Evolutionary conservation across 2,888 invertebrate species (phyloP).

Genomic region (Cephus rjabovi): DNA sequence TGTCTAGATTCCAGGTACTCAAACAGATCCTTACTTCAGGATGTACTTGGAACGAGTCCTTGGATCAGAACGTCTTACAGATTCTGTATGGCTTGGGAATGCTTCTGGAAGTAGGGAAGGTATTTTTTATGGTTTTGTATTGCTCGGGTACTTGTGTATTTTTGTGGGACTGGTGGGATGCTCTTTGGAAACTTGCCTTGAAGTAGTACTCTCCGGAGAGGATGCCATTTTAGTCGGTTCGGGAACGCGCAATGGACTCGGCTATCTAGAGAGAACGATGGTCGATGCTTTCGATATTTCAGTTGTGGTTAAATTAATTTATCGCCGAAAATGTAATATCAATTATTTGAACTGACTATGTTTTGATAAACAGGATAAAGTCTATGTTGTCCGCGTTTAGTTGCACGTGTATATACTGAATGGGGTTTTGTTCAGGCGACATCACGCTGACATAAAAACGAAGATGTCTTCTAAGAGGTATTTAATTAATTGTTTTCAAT

Average conservation of each 20-base stretch:
- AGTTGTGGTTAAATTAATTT: conserved; percentile 59
- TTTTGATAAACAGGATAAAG: conserved; percentile 46
- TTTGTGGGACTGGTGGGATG: neutral
- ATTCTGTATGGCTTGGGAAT: neutral
- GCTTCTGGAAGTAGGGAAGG: neutral
- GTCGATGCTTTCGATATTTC: conserved; percentile 56
- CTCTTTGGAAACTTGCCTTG: neutral
- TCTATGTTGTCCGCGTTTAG: conserved; percentile 40
- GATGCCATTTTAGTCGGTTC: conserved; percentile 4
- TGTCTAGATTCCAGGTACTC: neutral
- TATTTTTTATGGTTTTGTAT: neutral
- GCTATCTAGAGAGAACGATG: conserved; percentile 56
- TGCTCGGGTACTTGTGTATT: neutral
- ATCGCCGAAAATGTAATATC: conserved; percentile 57
- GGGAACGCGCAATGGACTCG: conserved; percentile 21
- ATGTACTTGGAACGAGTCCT: neutral
- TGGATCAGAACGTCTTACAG: neutral
- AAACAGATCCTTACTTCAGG: neutral
- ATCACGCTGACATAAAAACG: conserved; percentile 50
- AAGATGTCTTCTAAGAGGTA: conserved; percentile 67
- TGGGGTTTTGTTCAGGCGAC: conserved; percentile 47
- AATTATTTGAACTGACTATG: conserved; percentile 43
- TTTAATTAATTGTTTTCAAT: conserved; percentile 41
- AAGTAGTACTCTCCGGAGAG: neutral
- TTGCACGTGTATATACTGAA: conserved; percentile 47